Percentiles rank a stretch among this genome's conserved stretches.
phyloP scores from a whole-genome alignment of 2,797 vertebrate species.

The Danio tinwini region DNA sequence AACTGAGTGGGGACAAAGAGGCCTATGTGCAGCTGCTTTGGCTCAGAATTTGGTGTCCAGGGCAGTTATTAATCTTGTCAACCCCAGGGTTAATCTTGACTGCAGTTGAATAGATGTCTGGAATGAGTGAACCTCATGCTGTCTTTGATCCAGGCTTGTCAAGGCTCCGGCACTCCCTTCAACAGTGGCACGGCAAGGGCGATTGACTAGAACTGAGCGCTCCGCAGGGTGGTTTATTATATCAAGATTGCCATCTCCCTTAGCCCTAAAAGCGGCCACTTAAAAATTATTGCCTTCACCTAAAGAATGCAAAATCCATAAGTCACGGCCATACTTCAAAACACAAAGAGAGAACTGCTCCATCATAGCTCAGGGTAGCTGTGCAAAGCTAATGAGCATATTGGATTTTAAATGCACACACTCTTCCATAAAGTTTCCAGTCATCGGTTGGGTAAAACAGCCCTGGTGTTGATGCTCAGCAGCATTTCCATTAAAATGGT shows the following conservation, averaged over 20 bases:
- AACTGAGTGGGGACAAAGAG: constrained; percentile 44
- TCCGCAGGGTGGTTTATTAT: constrained; percentile 49
- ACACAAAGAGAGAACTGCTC: not conserved
- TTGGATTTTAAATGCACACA: constrained; percentile 1
- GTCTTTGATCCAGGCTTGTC: constrained; percentile 51
- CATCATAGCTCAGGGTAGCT: not conserved
- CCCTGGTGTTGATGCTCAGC: not conserved
- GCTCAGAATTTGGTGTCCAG: constrained; percentile 50
- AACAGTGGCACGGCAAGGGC: constrained; percentile 42
- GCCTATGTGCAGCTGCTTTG: constrained; percentile 48
- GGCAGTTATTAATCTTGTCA: constrained; percentile 68
- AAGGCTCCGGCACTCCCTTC: constrained; percentile 35
- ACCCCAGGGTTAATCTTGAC: constrained; percentile 71
- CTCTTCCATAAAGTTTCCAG: constrained; percentile 5
- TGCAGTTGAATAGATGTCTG: constrained; percentile 66
- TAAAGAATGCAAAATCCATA: constrained; percentile 19
- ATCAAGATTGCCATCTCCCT: constrained; percentile 38
- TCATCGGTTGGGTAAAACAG: constrained; percentile 6
- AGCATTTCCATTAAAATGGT: constrained; percentile 60
- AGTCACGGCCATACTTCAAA: constrained; percentile 14
- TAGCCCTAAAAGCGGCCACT: constrained; percentile 22
- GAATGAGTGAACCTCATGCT: constrained; percentile 65
- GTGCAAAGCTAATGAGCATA: not conserved
- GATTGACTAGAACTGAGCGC: constrained; percentile 42
- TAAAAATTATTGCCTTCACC: constrained; percentile 23